Evolutionary conservation across 53 echinoderm and acorn worm species (phyloP), one percentile per base, ranked within the genome.

Genomic region (Paelopatides confundens): DNA sequence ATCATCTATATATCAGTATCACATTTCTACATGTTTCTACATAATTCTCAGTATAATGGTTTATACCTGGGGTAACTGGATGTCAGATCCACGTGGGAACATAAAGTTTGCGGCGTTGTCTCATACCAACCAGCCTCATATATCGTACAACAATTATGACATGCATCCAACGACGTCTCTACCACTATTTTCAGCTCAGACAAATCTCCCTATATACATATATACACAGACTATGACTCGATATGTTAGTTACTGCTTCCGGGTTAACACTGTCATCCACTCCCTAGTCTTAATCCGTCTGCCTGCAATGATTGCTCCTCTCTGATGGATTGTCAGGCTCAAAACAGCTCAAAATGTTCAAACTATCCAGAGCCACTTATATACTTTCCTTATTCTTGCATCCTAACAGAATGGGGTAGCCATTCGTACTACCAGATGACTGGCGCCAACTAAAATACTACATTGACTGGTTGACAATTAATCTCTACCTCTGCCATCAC

Each of bases 381-480:
- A 67, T 31, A 6, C 68, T 31, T 15, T 30, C 35, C 33, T 35
- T 67, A 18, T 32, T 15, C n/a, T 67, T 67, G 35, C 68, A 67
- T 11, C 68, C 68, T 18, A 67, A 31, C 5, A 67, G 31, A 13
- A 67, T 26, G 8, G 68, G 68, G 17, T n/a, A 31, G 5, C 30
- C 68, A 8, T 67, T 67, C 68, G 27, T 67, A 30, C 68, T 67
- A 1, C 68, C 68, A 67, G 68, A 67, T 7, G 13, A 7, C 30
- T 30, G 68, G 21, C n/a, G 21, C 58, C 58, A 54, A 54, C 54
- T 54, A 54, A 34, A 92, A 92, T 26, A 77, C 74, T 3, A 91
- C 84, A 35, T 21, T 31, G 2, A 76, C 91, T 33, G 24, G 28
- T 30, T 46, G 4, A 1, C 87, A 76, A 10, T 76, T 27, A 2